Evolutionary conservation across 2,797 vertebrate species (phyloP).

Genomic region (Rhincodon typus): DNA sequence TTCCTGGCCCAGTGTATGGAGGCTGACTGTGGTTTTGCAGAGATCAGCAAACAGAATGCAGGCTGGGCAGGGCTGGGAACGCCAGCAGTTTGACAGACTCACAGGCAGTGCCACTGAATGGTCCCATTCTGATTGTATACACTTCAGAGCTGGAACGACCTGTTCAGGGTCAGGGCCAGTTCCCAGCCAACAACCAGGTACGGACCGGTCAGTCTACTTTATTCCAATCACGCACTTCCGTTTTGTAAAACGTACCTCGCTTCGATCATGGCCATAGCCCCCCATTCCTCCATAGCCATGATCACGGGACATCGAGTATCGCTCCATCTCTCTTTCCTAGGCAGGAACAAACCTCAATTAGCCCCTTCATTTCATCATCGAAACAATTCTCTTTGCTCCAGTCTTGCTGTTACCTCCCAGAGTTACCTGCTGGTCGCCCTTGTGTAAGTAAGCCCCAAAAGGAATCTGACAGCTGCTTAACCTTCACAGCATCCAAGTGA

Average conservation of each 20-base stretch:
- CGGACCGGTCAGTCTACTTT: too few relatives aligned
- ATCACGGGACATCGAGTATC: background rate
- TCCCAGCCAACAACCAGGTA: background rate
- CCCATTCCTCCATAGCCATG: background rate
- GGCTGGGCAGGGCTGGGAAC: background rate
- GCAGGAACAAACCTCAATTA: background rate
- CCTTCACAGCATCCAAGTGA: background rate
- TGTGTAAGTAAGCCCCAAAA: background rate
- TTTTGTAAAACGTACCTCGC: background rate
- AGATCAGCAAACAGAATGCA: background rate
- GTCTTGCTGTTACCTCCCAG: background rate
- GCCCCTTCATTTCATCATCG: background rate
- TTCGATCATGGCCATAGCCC: background rate
- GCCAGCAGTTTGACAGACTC: too few relatives aligned
- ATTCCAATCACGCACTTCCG: background rate
- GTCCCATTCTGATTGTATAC: background rate
- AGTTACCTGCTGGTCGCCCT: background rate
- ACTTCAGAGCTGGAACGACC: background rate
- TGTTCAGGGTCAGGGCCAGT: background rate
- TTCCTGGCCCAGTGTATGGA: background rate
- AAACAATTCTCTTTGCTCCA: background rate
- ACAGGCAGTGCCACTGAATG: background rate
- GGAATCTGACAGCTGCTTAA: background rate
- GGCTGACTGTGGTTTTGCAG: background rate
- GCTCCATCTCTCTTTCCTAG: constrained; percentile 2